Evolutionary conservation across 2,888 invertebrate species (phyloP), one percentile per base, ranked within the genome.

Genomic region (Pristionchus arcanus): DNA sequence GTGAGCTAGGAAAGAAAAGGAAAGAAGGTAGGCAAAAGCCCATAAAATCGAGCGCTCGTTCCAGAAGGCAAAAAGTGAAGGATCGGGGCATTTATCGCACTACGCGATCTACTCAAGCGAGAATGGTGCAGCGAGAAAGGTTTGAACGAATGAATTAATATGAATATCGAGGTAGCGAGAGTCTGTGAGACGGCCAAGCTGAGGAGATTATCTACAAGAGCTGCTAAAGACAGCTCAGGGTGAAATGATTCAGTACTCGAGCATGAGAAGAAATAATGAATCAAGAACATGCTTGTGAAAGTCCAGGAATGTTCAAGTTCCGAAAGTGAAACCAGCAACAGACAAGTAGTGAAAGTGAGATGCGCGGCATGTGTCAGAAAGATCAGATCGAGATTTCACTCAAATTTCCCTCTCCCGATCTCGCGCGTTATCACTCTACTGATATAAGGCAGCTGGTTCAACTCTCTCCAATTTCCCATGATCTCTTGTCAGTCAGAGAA

Each of bases 301-400:
- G 63, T 13, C 59, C 3, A 63, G n/a, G 11, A 11, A 63, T 25
- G 63, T 25, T 21, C 63, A 63, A 25, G n/a, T 63, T n/a, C 11
- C 63, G 63, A n/a, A 63, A 63, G 25, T 3, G 25, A 11, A 63
- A 63, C 25, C 13, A 13, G 2, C 55, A n/a, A 66, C 66, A n/a
- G 68, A 15, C 11, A 68, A 71, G 34, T 34, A 71, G 34, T 34
- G 71, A n/a, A 77, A 77, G 42, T 71, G 68, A 31, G 37, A 42
- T 42, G 77, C 77, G 77, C 77, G 42, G 19, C 49, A 81, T 34
- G 49, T 81, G 81, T 81, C 81, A 81, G 74, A 74, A 74, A 42
- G 34, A 74, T 74, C 74, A 19, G 16, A 42, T 25, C 7, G 68
- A 42, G 49, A 71, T n/a, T 16, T 15, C 31, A 31, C 28, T 34